Evolutionary conservation across 2,888 invertebrate genomes (phyloP), one percentile per base, ranked within the genome.

Genomic region (Axea sp.): DNA sequence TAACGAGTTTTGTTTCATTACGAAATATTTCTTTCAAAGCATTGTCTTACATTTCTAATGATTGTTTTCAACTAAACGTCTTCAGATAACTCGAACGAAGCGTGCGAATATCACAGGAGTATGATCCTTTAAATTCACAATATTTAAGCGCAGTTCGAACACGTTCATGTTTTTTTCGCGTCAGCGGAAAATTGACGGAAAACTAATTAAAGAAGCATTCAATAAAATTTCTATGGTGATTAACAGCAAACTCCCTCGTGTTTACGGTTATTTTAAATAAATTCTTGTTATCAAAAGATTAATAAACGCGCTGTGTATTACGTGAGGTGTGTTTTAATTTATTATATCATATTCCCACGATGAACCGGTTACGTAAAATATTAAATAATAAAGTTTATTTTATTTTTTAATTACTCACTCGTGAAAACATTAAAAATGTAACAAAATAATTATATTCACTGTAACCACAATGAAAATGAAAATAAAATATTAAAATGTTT

Each of bases 101-200:
- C 24, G 12, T 35, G 33, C 33, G 14, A 45, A 45, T 22, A 35
- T 35, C 45, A 17, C 7, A 15, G 28, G 26, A 59, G 26, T 33
- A 22, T 33, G 37, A 33, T 35, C 45, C 11, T 17, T 35, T 11
- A 35, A 45, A 59, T 37, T 35, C n/a, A 12, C 6, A 17, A 8
- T 45, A 26, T 35, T 59, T 9, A 28, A 35, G 45, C 11, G 37
- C 17, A 35, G 17, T 11, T 17, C n/a, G 11, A 14, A 26, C 1
- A 9, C 1, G 15, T 33, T 45, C 43, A 35, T 59, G 15, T n/a
- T n/a, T n/a, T n/a, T n/a, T n/a, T n/a, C n/a, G n/a, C n/a, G n/a
- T n/a, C n/a, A n/a, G 9, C 11, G 14, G 17, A 37, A 62, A 49
- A 62, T 37, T 37, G 30, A 43, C 31, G 47, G 57, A 67, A 45